Base-by-base conservation (phyloP, 2,797 vertebrate species). In the Brachyalestes nurse region DNA sequence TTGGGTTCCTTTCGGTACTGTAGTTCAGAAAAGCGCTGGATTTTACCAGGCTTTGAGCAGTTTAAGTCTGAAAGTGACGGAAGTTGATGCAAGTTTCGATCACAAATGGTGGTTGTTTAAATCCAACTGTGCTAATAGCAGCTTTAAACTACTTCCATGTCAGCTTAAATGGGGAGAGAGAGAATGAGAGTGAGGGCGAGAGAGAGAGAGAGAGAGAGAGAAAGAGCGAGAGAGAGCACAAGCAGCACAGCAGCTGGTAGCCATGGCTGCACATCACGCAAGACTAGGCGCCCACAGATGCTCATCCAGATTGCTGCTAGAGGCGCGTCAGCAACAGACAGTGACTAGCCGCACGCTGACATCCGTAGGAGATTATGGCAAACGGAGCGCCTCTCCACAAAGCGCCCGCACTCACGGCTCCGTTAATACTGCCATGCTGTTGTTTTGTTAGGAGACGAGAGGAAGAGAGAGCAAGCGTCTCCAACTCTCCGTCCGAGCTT, bases 231-330 rank as follows among this genome's bases (percentile, higher is more conserved):
- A 80, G 77, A 57, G 75, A 66, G 55, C 78, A 79, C 79, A 83
- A 86, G 81, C 81, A 83, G 67, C 72, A 80, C 85, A 88, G 85
- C 85, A 86, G 81, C 84, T 87, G 86, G 86, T 87, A 80, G 83
- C 62, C 77, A 84, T 82, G 86, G 62, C 40, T 83, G 84, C 77
- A 84, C 82, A 77, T 88, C 86, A 85, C 84, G 84, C 87, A 82
- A 87, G 81, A 83, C 86, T 85, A 85, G 84, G 83, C 86, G 74
- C 82, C 75, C 84, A 86, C 87, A 88, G 86, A 86, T 87, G 86
- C 82, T 87, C 82, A 78, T 87, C 87, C 87, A 88, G 87, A 88
- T 88, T 87, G 86, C 83, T 79, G 87, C 86, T 85, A 83, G 84
- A 82, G 84, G 87, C 82, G 77, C 84, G 84, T 86, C 83, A 85